phyloP scores from a whole-genome alignment of 2,888 invertebrate genomes.

The Keiferia lycopersicella region DNA sequence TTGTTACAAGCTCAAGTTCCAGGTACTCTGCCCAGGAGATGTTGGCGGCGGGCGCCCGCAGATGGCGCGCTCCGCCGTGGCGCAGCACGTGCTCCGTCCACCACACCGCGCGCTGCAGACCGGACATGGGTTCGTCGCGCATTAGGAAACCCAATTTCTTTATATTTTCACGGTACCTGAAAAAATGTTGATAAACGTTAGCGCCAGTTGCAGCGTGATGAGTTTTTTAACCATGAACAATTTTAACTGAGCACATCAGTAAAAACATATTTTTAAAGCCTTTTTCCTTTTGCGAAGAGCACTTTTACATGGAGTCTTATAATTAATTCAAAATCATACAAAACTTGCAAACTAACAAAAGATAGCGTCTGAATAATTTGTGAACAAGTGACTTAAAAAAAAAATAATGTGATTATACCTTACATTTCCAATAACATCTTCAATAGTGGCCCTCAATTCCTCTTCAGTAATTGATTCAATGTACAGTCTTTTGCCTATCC shows the following conservation, averaged over 20 bases:
- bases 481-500: slow-evolving; percentile 50
- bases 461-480: slow-evolving; percentile 47
- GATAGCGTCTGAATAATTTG: no score
- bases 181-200: not conserved
- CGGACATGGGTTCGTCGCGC: slow-evolving; percentile 38
- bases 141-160: slow-evolving; percentile 35
- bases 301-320: no score
- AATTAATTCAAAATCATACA: no score
- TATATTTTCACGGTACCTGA: slow-evolving; percentile 41
- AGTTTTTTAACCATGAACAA: no score
- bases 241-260: no score
- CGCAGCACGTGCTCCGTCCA: slow-evolving; percentile 51
- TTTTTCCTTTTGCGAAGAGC: no score
- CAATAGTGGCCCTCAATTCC: slow-evolving; percentile 44
- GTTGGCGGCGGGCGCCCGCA: slow-evolving; percentile 43
- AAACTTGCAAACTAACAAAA: no score
- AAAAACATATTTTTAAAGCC: no score
- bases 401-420: slow-evolving; percentile 34
- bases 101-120: slow-evolving; percentile 49
- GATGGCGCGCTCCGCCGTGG: slow-evolving; percentile 44
- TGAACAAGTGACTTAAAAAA: no score
- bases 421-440: slow-evolving; percentile 43
- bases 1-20: slow-evolving; percentile 37
- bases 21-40: slow-evolving; percentile 39
- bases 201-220: no score